A percentile compares a stretch with the other conserved stretches of the same genome.
These are phyloP conservation scores for Drosophila hamatofila DNA, from an alignment of 2,888 invertebrate species.

Conservation along the genomic window DNA sequence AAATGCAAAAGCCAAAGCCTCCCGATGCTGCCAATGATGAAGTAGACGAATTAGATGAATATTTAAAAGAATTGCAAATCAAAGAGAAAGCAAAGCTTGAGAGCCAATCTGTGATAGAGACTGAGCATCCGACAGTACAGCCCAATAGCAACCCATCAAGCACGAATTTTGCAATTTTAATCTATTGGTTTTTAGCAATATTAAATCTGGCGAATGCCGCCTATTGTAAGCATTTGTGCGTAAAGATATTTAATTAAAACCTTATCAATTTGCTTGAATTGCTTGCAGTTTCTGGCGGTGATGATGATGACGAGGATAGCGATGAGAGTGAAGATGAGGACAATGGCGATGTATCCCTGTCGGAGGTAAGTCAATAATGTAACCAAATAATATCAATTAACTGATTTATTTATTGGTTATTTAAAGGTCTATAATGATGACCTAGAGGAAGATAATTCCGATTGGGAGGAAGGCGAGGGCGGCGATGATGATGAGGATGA, in stretches of 20 bases:
- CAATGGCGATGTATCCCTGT: slow-evolving; percentile 85
- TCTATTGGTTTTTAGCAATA: slow-evolving; percentile 84
- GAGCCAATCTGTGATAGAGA: slow-evolving; percentile 48
- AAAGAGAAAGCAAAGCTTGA: slow-evolving; percentile 51
- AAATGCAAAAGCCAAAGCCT: slow-evolving; percentile 10
- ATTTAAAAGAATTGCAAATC: slow-evolving; percentile 83
- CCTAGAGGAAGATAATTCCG: slow-evolving; percentile 88
- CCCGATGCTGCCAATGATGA: slow-evolving; percentile 58
- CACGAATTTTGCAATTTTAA: slow-evolving; percentile 80
- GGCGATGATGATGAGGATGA: slow-evolving; percentile 87
- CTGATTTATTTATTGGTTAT: not conserved
- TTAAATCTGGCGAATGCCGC: slow-evolving; percentile 83
- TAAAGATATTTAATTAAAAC: slow-evolving; percentile 56
- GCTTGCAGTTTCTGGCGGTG: slow-evolving; percentile 73
- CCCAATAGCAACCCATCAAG: slow-evolving; percentile 28
- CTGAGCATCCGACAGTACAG: slow-evolving; percentile 22
- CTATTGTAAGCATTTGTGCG: slow-evolving; percentile 83
- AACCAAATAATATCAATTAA: not conserved
- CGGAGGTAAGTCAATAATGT: slow-evolving; percentile 70
- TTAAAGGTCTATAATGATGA: slow-evolving; percentile 86
- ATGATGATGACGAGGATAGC: slow-evolving; percentile 85
- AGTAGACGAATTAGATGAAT: slow-evolving; percentile 84
- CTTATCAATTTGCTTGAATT: slow-evolving; percentile 54
- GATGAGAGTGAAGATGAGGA: slow-evolving; percentile 88
- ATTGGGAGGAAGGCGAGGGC: slow-evolving; percentile 88